A percentile compares a stretch with the other conserved stretches of the same genome.
Conservation (phyloP, 2,888 invertebrate species). For the Drosophila koepferae region DNA sequence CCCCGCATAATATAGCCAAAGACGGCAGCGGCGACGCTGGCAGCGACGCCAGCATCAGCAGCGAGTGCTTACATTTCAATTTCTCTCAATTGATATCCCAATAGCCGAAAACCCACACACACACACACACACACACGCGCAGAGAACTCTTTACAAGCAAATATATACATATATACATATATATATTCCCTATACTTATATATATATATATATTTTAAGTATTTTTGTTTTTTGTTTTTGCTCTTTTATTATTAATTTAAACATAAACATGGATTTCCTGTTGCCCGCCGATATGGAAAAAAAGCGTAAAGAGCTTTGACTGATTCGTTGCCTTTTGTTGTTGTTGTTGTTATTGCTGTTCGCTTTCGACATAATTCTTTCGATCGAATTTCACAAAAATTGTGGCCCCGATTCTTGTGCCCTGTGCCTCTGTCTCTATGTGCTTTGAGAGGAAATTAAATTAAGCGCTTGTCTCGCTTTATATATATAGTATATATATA, state of each 20-base stretch:
- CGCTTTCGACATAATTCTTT: constrained; percentile 66
- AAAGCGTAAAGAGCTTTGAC: constrained; percentile 53
- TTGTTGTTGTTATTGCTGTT: constrained; percentile 38
- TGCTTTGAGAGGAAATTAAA: constrained; percentile 59
- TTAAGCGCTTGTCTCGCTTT: constrained; percentile 67
- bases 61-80: constrained; percentile 42
- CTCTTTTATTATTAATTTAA: constrained; percentile 74
- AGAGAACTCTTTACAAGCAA: constrained; percentile 9
- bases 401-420: constrained; percentile 45
- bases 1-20: constrained; percentile 66
- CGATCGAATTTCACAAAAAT: constrained; percentile 78
- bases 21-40: constrained; percentile 18
- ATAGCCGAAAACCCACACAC: constrained; percentile 40
- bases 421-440: constrained; percentile 32
- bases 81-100: constrained; percentile 61
- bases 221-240: constrained; percentile 30
- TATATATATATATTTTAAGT: constrained; percentile 5
- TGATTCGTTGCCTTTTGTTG: constrained; percentile 56
- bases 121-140: too few relatives aligned
- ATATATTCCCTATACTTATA: constrained; percentile 3
- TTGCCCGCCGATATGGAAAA: constrained; percentile 75
- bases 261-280: constrained; percentile 79
- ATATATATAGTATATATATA: constrained; percentile 12
- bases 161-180: constrained; percentile 19
- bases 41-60: constrained; percentile 36